These are phyloP conservation scores for Drosophila auraria DNA, from an alignment of 1,140 invertebrate species.

Conservation along the genomic window DNA sequence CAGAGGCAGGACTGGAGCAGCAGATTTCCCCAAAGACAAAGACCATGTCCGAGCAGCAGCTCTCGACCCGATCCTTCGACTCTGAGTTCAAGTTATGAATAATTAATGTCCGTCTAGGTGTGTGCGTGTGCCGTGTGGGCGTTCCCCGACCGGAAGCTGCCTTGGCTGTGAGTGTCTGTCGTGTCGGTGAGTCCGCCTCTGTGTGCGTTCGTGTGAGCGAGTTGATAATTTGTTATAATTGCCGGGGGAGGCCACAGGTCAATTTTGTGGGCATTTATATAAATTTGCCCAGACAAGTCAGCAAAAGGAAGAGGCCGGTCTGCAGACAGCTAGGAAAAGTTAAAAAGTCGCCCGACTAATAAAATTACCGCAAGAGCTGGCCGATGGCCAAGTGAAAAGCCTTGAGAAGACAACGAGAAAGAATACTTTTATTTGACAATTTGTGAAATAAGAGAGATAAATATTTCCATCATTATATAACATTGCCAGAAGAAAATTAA, in stretches of 20 bases:
- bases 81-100: constrained; percentile 77
- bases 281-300: constrained; percentile 73
- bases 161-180: constrained; percentile 24
- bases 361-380: constrained; percentile 40
- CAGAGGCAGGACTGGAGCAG: constrained; percentile 11
- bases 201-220: constrained; percentile 69
- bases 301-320: constrained; percentile 20
- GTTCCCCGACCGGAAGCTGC: constrained; percentile 40
- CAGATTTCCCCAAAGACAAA: constrained; percentile 78
- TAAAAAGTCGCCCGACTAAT: constrained; percentile 49
- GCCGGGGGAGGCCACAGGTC: constrained; percentile 77
- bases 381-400: background rate
- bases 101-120: constrained; percentile 74
- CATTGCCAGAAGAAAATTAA: too few relatives aligned
- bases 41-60: constrained; percentile 51
- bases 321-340: constrained; percentile 18
- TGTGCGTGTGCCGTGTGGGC: constrained; percentile 52
- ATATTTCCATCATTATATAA: background rate
- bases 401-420: background rate
- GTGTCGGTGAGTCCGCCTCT: constrained; percentile 10
- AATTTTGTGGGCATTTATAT: constrained; percentile 82
- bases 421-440: background rate
- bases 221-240: constrained; percentile 84
- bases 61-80: constrained; percentile 38
- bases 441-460: background rate